Percentiles rank a stretch among this genome's conserved stretches.
Evolutionary conservation across 1,140 invertebrate genomes (phyloP).

Genomic region (Euwallacea fornicatus): DNA sequence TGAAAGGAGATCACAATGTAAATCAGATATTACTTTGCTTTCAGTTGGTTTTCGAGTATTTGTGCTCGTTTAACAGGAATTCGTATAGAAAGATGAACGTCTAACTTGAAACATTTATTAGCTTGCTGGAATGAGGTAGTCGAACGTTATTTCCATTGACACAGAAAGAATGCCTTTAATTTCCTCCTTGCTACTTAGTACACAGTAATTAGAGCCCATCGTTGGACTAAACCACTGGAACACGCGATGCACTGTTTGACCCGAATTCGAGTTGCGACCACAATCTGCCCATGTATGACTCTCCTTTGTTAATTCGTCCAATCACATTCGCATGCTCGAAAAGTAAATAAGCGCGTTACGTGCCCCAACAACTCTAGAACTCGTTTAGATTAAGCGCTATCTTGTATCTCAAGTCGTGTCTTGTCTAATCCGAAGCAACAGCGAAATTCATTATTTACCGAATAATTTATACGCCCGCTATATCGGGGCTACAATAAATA

Average conservation of each 20-base stretch:
- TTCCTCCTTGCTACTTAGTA: neutral
- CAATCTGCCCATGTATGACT: neutral
- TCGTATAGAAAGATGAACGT: neutral
- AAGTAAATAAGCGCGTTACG: slow-evolving; percentile 16
- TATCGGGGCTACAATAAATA: slow-evolving; percentile 11
- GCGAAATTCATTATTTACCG: slow-evolving; percentile 31
- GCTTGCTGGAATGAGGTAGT: neutral
- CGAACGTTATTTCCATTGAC: neutral
- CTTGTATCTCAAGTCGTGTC: slow-evolving; percentile 20
- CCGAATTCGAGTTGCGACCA: neutral
- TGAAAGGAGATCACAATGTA: slow-evolving; percentile 32
- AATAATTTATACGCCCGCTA: slow-evolving; percentile 21
- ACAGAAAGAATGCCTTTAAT: neutral
- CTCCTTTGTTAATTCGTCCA: slow-evolving; percentile 1
- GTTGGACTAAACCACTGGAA: neutral
- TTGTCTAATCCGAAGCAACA: slow-evolving; percentile 24
- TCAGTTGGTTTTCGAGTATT: slow-evolving; percentile 17
- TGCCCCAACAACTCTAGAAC: slow-evolving; percentile 19
- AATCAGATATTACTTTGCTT: slow-evolving; percentile 27
- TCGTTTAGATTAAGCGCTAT: slow-evolving; percentile 22
- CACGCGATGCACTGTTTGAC: neutral
- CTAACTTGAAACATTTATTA: slow-evolving; percentile 1
- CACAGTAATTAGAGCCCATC: neutral
- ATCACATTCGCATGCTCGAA: neutral
- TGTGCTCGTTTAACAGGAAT: slow-evolving; percentile 10